These are phyloP conservation scores for Scrobipalpa costella DNA, from an alignment of 2,888 invertebrate species.

Conservation along the genomic window DNA sequence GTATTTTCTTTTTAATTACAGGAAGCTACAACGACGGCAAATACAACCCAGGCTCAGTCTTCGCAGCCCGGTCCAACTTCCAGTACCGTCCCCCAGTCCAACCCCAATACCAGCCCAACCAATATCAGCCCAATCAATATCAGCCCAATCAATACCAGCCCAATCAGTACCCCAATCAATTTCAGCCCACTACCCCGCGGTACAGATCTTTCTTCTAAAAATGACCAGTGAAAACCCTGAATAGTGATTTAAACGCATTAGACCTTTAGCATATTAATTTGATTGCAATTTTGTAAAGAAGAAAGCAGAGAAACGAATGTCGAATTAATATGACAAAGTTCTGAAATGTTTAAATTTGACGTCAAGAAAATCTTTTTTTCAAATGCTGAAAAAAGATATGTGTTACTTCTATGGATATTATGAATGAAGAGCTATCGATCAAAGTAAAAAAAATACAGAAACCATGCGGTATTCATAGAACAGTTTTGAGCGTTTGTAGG, in stretches of 20 bases:
- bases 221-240: not conserved
- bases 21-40: slow-evolving; percentile 69
- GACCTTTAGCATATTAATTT: not conserved
- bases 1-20: slow-evolving; percentile 40
- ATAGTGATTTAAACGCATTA: not conserved
- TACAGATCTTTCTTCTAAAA: slow-evolving; percentile 3
- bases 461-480: no score
- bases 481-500: no score
- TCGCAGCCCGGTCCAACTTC: slow-evolving; percentile 48
- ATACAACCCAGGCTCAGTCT: slow-evolving; percentile 54
- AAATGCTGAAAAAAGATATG: no score
- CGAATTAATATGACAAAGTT: no score
- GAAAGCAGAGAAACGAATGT: no score
- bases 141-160: slow-evolving; percentile 14
- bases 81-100: slow-evolving; percentile 29
- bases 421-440: no score
- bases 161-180: not conserved
- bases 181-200: not conserved
- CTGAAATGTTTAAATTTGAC: no score
- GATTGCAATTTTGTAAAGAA: no score
- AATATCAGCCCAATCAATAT: slow-evolving; percentile 46
- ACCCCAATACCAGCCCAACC: slow-evolving; percentile 22
- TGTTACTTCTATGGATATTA: no score
- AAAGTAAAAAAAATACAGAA: no score
- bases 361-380: no score